Conservation (phyloP, 2,888 invertebrate genomes). For the Lepidocyrtoides sp. region DNA sequence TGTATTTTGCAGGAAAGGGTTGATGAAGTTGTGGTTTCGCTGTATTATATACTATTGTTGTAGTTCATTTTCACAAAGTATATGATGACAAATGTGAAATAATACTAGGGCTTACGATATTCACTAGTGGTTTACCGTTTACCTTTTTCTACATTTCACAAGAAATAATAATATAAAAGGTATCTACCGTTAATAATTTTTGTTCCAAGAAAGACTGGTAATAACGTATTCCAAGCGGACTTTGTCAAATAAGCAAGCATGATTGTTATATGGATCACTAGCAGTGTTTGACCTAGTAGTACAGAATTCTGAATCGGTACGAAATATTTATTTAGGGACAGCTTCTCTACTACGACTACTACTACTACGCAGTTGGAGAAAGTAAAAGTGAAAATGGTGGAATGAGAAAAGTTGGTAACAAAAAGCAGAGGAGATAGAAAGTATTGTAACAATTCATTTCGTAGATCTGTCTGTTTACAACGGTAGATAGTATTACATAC, state of each 20-base stretch:
- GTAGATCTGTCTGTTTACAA: not conserved
- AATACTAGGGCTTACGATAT: no score
- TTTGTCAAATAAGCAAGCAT: slow-evolving; percentile 10
- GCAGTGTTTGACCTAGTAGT: not conserved
- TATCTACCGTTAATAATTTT: not conserved
- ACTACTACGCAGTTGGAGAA: not conserved
- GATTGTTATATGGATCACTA: not conserved
- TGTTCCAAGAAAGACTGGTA: not conserved
- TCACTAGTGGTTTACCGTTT: not conserved
- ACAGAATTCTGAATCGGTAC: not conserved
- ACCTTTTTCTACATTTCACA: no score
- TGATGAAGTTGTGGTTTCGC: no score
- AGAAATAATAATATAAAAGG: not conserved
- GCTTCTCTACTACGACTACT: no score
- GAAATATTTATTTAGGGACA: slow-evolving; percentile 26
- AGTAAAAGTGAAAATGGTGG: not conserved
- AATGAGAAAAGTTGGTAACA: slow-evolving; percentile 8
- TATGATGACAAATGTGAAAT: no score
- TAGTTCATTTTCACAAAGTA: not conserved
- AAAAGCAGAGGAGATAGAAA: not conserved
- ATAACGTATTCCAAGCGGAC: not conserved
- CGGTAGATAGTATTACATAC: not conserved
- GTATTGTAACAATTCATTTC: not conserved
- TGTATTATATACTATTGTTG: not conserved
- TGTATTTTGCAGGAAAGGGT: not conserved